Percentiles rank a stretch among this genome's conserved stretches.
These are phyloP conservation scores for Belgica antarctica DNA, from an alignment of 2,888 invertebrate genomes.

Conservation along the genomic window DNA sequence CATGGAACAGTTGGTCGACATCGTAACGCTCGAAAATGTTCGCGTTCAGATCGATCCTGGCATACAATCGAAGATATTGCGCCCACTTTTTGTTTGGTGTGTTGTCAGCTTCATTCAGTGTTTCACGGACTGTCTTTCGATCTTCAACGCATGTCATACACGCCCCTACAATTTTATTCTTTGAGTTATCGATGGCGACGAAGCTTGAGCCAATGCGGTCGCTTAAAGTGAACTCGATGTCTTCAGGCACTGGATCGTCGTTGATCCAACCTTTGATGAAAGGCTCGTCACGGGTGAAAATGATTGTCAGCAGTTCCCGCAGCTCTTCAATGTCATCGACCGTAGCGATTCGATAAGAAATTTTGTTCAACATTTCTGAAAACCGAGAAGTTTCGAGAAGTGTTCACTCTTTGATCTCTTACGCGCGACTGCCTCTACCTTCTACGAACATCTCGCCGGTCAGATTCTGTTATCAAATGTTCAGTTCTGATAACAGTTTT, in stretches of 20 bases:
- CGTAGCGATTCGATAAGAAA: neutral
- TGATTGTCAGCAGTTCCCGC: neutral
- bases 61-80: constrained; percentile 5
- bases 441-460: too few species aligned
- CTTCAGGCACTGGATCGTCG: constrained; percentile 21
- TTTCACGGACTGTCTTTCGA: neutral
- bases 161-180: constrained; percentile 19
- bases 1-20: constrained; percentile 10
- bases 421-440: too few species aligned
- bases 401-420: too few species aligned
- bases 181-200: constrained; percentile 18
- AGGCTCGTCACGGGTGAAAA: constrained; percentile 22
- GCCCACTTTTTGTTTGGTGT: constrained; percentile 25
- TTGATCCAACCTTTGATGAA: constrained; percentile 23
- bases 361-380: neutral
- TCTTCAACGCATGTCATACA: constrained; percentile 15
- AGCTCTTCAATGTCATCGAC: neutral
- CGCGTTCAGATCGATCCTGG: neutral
- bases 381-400: too few species aligned
- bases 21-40: neutral
- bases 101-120: neutral
- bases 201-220: neutral
- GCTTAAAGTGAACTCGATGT: neutral
- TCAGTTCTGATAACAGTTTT: too few species aligned
- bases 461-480: too few species aligned